A percentile compares a stretch with the other conserved stretches of the same genome.
phyloP scores from a whole-genome alignment of 2,888 invertebrate genomes.

The Sicus ferrugineus region DNA sequence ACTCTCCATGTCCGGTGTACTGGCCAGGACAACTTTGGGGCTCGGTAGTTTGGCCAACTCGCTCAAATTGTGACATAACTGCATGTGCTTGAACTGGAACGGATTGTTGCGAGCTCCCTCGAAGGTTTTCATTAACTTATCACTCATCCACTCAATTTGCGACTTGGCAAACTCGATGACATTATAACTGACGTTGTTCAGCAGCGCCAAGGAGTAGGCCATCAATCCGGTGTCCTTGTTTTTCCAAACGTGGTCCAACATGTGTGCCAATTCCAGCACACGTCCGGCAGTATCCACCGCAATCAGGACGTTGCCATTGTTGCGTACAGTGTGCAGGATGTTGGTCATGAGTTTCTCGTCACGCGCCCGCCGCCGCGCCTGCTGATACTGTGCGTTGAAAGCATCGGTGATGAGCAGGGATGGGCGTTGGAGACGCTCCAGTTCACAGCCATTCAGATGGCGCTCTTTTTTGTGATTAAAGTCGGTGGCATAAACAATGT shows the following conservation, averaged over 20 bases:
- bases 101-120: constrained; percentile 93
- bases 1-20: constrained; percentile 92
- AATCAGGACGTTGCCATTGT: constrained; percentile 94
- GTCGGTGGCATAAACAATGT: constrained; percentile 97
- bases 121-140: constrained; percentile 92
- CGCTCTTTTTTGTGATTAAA: constrained; percentile 99
- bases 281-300: constrained; percentile 97
- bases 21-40: constrained; percentile 94
- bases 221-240: constrained; percentile 95
- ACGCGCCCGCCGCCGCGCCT: constrained; percentile 85
- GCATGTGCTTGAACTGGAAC: constrained; percentile 92
- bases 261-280: constrained; percentile 93
- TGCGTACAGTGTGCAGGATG: constrained; percentile 90
- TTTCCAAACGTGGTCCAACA: constrained; percentile 94
- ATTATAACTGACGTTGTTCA: constrained; percentile 97
- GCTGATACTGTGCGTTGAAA: constrained; percentile 93
- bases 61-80: constrained; percentile 89
- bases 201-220: constrained; percentile 90
- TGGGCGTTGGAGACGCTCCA: constrained; percentile 89
- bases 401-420: constrained; percentile 95
- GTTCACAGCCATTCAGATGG: constrained; percentile 94
- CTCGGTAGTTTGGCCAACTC: constrained; percentile 88
- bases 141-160: constrained; percentile 99
- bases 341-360: constrained; percentile 98
- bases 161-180: constrained; percentile 99